Conservation (phyloP, 2,113 vertebrate genomes). For the Microcebus ravelobensis region DNA sequence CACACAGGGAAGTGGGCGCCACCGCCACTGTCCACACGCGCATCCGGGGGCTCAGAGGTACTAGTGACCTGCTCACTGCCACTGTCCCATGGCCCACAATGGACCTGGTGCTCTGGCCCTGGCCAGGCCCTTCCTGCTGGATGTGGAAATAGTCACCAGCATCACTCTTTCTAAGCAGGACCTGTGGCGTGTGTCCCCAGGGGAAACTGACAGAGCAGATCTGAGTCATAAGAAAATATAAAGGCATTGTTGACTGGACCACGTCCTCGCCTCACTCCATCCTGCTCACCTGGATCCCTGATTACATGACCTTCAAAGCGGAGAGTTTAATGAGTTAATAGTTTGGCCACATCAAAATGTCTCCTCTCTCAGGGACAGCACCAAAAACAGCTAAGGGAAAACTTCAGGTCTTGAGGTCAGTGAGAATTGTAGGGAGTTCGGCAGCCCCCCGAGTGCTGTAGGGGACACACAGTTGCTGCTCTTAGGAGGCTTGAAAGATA, state of each 20-base stretch:
- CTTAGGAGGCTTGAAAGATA: background rate
- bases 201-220: background rate
- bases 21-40: too few species aligned
- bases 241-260: too few species aligned
- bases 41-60: background rate
- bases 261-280: background rate
- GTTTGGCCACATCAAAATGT: background rate
- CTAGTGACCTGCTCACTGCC: background rate
- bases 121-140: background rate
- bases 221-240: background rate
- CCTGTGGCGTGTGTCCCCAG: background rate
- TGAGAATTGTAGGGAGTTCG: background rate
- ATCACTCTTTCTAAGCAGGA: background rate
- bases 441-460: fast-evolving
- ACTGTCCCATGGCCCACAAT: fast-evolving
- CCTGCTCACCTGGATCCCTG: background rate
- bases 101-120: background rate
- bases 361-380: background rate
- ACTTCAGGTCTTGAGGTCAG: fast-evolving
- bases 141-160: background rate
- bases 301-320: background rate
- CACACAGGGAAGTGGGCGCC: background rate
- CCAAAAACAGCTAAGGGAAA: background rate
- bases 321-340: background rate
- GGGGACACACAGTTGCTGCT: fast-evolving